Percentiles rank a stretch among this genome's conserved stretches.
Conservation (phyloP, 2,888 invertebrate species). For the Drosophila pegasa region DNA sequence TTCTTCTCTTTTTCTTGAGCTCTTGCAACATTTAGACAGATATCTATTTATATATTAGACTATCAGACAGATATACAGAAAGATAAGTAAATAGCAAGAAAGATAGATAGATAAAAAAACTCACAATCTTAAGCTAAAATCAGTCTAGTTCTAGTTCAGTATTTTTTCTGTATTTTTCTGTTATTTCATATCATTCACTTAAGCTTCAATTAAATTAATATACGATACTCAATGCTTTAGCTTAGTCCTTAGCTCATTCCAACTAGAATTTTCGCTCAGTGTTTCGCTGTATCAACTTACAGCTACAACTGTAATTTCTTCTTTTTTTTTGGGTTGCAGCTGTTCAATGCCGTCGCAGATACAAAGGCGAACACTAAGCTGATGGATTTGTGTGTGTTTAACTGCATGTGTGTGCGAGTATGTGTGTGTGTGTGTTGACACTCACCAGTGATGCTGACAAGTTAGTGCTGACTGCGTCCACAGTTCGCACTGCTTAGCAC, state of each 20-base stretch:
- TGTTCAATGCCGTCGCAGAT: constrained; percentile 19
- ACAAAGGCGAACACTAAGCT: constrained; percentile 19
- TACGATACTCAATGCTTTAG: background rate
- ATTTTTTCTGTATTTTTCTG: background rate
- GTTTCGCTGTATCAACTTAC: background rate
- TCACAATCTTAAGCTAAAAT: no score
- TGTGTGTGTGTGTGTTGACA: constrained; percentile 15
- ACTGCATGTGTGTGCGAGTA: background rate
- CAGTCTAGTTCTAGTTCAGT: background rate
- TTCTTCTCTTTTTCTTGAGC: no score
- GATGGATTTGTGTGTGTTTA: constrained; percentile 16
- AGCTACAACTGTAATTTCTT: constrained; percentile 9
- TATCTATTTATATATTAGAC: no score
- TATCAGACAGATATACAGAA: no score
- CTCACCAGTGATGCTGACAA: constrained; percentile 54
- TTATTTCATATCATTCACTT: background rate
- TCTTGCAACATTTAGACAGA: no score
- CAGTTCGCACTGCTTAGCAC: constrained; percentile 9
- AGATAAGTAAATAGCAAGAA: no score
- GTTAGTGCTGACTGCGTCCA: constrained; percentile 25
- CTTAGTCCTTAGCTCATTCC: background rate
- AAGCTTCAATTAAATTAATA: background rate
- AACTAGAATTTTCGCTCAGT: constrained; percentile 1
- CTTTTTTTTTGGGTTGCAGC: constrained; percentile 11
- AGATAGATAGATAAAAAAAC: no score